Evolutionary conservation across 2,113 vertebrate species (phyloP).

Genomic region (Castor canadensis): DNA sequence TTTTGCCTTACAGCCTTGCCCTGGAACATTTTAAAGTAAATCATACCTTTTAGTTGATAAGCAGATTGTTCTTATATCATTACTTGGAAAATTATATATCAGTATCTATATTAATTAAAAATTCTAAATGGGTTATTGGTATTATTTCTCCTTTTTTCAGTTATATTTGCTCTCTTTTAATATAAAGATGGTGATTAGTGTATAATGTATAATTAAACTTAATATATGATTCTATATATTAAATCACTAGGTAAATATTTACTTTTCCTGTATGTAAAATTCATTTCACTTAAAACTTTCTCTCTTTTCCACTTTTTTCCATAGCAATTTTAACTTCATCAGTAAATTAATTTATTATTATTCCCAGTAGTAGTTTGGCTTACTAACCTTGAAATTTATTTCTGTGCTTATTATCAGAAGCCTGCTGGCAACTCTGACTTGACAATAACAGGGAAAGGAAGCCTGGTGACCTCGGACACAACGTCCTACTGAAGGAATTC

Average conservation of each 20-base stretch:
- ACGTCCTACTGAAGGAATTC: conserved; percentile 78
- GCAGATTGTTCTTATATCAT: conserved; percentile 75
- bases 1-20: neutral
- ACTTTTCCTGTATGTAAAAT: conserved; percentile 45
- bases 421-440: conserved; percentile 79
- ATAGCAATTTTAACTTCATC: conserved; percentile 51
- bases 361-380: conserved; percentile 71
- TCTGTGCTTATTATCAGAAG: conserved; percentile 77
- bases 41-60: conserved; percentile 80
- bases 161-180: conserved; percentile 3
- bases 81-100: conserved; percentile 81
- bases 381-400: conserved; percentile 76
- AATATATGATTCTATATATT: conserved; percentile 29
- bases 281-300: neutral
- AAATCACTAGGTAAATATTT: neutral
- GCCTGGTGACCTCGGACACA: conserved; percentile 78
- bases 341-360: conserved; percentile 51
- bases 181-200: neutral
- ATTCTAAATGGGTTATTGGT: conserved; percentile 58
- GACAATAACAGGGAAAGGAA: conserved; percentile 77
- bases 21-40: conserved; percentile 69
- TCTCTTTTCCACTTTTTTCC: neutral
- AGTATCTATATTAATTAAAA: conserved; percentile 70
- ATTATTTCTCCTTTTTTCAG: conserved; percentile 50
- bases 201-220: conserved; percentile 26